Evolutionary conservation across 2,888 invertebrate genomes (phyloP).

Genomic region (Halictus quadricinctus): DNA sequence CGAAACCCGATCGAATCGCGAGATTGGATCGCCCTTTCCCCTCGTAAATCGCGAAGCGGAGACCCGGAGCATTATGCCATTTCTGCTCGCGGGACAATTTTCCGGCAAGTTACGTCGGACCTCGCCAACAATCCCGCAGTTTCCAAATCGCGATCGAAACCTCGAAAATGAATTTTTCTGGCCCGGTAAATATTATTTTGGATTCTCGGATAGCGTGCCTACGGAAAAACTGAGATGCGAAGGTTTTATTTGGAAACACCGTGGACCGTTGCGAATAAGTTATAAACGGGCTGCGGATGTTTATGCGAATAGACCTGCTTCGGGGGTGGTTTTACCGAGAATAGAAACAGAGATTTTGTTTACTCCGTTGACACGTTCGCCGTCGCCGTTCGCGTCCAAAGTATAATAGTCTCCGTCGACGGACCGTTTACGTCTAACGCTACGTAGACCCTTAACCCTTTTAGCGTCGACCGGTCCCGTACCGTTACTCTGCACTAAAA

Average conservation of each 20-base stretch:
- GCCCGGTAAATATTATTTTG: too few relatives aligned
- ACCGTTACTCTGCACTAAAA: too few relatives aligned
- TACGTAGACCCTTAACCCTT: not conserved
- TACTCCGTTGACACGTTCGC: not conserved
- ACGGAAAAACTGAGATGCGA: not conserved
- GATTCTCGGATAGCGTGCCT: too few relatives aligned
- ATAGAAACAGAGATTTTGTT: slow-evolving; percentile 10
- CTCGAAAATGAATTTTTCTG: too few relatives aligned
- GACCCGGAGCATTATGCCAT: not conserved
- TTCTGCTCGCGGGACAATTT: not conserved
- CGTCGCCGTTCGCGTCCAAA: not conserved
- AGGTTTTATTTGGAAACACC: too few relatives aligned
- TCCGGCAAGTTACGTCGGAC: too few relatives aligned
- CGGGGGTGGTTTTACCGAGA: not conserved
- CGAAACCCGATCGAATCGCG: not conserved
- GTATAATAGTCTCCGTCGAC: not conserved
- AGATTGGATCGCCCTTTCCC: not conserved
- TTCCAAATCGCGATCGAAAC: not conserved
- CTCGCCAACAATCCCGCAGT: not conserved
- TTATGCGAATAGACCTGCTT: not conserved
- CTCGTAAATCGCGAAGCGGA: not conserved
- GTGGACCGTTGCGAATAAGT: not conserved
- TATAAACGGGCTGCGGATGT: not conserved
- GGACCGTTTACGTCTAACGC: not conserved
- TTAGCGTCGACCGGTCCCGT: too few relatives aligned